Percentiles rank a stretch among this genome's conserved stretches.
phyloP scores from a whole-genome alignment of 2,113 vertebrate species.

The Oreochromis spilurus region DNA sequence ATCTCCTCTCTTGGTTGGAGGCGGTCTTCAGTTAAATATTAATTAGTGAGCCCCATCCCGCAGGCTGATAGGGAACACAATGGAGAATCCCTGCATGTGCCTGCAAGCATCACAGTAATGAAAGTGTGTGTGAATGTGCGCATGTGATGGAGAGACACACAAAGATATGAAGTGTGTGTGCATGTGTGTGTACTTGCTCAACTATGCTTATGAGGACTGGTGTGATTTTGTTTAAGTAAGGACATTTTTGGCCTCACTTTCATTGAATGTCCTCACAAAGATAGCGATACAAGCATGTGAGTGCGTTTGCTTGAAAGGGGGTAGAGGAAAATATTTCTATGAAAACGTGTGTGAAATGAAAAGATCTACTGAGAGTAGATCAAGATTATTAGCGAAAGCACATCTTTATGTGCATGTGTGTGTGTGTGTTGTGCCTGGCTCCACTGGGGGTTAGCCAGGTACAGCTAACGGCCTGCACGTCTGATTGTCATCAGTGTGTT shows the following conservation, averaged over 20 bases:
- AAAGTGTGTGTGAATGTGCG: conserved; percentile 30
- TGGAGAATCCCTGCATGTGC: conserved; percentile 64
- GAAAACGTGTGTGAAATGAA: conserved; percentile 11
- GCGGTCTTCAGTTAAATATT: conserved; percentile 69
- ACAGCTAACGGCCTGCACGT: conserved; percentile 48
- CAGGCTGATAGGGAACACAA: conserved; percentile 65
- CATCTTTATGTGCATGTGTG: conserved; percentile 15
- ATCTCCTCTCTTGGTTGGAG: conserved; percentile 52
- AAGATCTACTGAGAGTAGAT: conserved; percentile 19
- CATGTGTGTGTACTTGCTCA: neutral
- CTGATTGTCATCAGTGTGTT: conserved; percentile 49
- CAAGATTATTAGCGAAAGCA: conserved; percentile 33
- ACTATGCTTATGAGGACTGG: neutral
- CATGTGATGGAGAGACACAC: neutral
- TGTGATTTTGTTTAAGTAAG: neutral
- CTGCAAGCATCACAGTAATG: conserved; percentile 55
- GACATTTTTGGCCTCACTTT: neutral
- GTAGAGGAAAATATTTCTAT: neutral
- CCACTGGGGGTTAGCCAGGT: conserved; percentile 3
- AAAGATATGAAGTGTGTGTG: neutral
- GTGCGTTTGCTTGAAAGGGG: neutral
- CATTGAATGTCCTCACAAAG: neutral
- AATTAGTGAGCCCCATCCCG: conserved; percentile 65
- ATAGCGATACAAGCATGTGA: neutral
- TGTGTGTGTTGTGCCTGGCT: conserved; percentile 22